phyloP scores from a whole-genome alignment of 2,113 vertebrate species.

The Amazona vittata region DNA sequence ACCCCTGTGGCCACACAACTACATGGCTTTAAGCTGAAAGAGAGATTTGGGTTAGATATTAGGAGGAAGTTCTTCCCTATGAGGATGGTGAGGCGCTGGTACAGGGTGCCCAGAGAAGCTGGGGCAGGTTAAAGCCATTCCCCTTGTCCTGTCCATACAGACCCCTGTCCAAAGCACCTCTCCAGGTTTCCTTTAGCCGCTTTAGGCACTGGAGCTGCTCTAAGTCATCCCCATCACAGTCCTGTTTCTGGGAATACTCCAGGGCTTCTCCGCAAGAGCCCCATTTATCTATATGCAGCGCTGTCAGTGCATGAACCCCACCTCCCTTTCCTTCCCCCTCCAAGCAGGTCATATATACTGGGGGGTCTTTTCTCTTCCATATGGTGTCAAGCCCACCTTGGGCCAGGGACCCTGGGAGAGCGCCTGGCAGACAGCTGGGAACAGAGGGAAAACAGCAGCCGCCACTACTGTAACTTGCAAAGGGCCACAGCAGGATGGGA shows the following conservation, averaged over 20 bases:
- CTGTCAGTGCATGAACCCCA: rapidly evolving
- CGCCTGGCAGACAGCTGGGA: slow-evolving; percentile 85
- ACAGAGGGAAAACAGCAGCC: slow-evolving; percentile 66
- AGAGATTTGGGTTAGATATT: background rate
- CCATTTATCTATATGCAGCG: rapidly evolving
- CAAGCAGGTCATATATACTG: background rate
- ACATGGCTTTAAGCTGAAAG: background rate
- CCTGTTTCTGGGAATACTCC: rapidly evolving
- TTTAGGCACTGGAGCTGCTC: background rate
- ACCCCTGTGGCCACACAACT: background rate
- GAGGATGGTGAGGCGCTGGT: background rate
- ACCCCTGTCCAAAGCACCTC: background rate
- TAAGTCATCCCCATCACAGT: background rate
- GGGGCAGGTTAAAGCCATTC: background rate
- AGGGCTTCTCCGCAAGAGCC: rapidly evolving
- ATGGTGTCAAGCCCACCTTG: slow-evolving; percentile 73
- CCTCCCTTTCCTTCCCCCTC: background rate
- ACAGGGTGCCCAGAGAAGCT: background rate
- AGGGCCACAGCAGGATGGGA: slow-evolving; percentile 47
- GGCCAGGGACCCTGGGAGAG: slow-evolving; percentile 62
- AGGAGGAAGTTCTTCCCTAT: background rate
- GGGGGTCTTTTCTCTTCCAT: slow-evolving; percentile 76
- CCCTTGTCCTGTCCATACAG: background rate
- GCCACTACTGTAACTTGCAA: slow-evolving; percentile 51
- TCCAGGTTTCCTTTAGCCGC: background rate